These are phyloP conservation scores for Pharmacophagus antenor DNA, from an alignment of 2,888 invertebrate genomes.

Conservation along the genomic window DNA sequence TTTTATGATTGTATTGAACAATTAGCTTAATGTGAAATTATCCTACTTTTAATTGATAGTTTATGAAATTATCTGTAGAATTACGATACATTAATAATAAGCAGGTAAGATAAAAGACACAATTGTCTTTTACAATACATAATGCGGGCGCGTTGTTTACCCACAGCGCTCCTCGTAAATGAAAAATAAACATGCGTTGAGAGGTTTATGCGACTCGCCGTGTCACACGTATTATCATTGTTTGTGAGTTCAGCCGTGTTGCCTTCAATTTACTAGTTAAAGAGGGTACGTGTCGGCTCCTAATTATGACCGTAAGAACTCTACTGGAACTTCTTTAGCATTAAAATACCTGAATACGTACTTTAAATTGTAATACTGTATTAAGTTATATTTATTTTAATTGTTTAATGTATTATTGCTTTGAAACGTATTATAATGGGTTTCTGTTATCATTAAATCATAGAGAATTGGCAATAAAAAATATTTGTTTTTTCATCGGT, in stretches of 20 bases:
- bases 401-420: no score
- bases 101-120: slow-evolving; percentile 32
- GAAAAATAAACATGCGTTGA: slow-evolving; percentile 77
- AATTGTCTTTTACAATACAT: slow-evolving; percentile 44
- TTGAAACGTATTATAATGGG: no score
- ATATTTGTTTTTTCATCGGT: no score
- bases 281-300: slow-evolving; percentile 37
- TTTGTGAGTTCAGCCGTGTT: slow-evolving; percentile 49
- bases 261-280: slow-evolving; percentile 43
- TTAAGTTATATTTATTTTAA: no score
- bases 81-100: no score
- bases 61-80: no score
- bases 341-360: slow-evolving; percentile 10
- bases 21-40: no score
- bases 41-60: no score
- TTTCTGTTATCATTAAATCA: no score
- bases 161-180: slow-evolving; percentile 62
- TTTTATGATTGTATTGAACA: no score
- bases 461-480: not conserved
- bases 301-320: slow-evolving; percentile 15
- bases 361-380: no score
- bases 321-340: slow-evolving; percentile 1
- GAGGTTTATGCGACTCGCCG: slow-evolving; percentile 58
- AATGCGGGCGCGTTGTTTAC: slow-evolving; percentile 51
- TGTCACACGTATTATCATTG: slow-evolving; percentile 67